Conservation (phyloP, 2,113 vertebrate genomes). For the Poeciliopsis retropinna region DNA sequence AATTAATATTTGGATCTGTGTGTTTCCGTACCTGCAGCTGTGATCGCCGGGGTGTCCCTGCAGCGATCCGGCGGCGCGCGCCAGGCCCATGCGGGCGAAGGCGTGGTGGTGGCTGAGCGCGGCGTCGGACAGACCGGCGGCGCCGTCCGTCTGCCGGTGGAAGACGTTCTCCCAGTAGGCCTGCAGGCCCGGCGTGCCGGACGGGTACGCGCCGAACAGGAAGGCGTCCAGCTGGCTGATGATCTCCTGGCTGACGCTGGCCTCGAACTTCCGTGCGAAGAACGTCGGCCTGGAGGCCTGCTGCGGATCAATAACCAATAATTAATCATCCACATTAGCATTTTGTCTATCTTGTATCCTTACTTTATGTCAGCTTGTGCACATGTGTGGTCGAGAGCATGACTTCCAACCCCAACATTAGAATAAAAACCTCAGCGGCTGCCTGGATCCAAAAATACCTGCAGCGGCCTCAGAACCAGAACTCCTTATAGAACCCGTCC, state of each 20-base stretch:
- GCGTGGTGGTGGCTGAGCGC: slow-evolving; percentile 89
- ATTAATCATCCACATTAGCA: background rate
- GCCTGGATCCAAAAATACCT: slow-evolving; percentile 66
- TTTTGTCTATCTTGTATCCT: background rate
- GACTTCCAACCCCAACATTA: slow-evolving; percentile 60
- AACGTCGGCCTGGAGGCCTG: slow-evolving; percentile 94
- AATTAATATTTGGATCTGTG: too few relatives aligned
- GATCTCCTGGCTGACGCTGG: slow-evolving; percentile 94
- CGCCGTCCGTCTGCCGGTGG: slow-evolving; percentile 85
- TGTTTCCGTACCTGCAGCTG: slow-evolving; percentile 87
- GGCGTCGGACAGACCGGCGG: slow-evolving; percentile 82
- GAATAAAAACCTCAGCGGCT: slow-evolving; percentile 57
- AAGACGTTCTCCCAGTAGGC: slow-evolving; percentile 95
- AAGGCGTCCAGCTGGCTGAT: slow-evolving; percentile 91
- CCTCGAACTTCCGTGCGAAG: slow-evolving; percentile 97
- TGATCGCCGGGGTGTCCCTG: slow-evolving; percentile 80
- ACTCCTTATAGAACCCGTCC: slow-evolving; percentile 45
- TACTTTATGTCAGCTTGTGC: background rate
- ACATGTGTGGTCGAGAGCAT: slow-evolving; percentile 13
- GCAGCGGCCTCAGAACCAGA: slow-evolving; percentile 57
- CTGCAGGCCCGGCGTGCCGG: slow-evolving; percentile 84
- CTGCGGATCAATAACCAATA: slow-evolving; percentile 69
- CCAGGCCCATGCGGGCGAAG: slow-evolving; percentile 89
- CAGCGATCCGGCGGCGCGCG: slow-evolving; percentile 79
- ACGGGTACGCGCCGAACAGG: slow-evolving; percentile 83